A percentile compares a stretch with the other conserved stretches of the same genome.
phyloP scores from a whole-genome alignment of 2,797 vertebrate genomes.

The Calcarius lapponicus region DNA sequence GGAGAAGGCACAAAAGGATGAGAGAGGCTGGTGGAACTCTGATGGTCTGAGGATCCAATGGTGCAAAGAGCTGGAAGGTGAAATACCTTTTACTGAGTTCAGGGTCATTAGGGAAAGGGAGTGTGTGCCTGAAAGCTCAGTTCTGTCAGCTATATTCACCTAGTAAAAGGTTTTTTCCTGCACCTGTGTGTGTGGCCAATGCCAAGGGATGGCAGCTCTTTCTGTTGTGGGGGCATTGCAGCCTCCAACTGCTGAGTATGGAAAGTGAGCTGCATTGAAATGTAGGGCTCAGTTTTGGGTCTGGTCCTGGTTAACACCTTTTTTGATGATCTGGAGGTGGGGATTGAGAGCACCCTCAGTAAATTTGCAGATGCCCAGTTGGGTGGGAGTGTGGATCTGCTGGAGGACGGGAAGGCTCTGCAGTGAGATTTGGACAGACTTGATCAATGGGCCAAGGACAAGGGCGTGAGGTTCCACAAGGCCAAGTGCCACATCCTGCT shows the following conservation, averaged over 20 bases:
- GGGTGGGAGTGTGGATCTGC: neutral
- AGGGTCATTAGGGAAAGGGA: neutral
- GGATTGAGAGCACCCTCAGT: neutral
- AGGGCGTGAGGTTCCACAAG: neutral
- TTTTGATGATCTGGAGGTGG: too few species aligned
- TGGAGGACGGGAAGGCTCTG: neutral
- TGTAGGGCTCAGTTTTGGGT: neutral
- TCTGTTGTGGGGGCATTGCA: neutral
- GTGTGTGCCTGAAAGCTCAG: neutral
- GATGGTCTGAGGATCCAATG: neutral
- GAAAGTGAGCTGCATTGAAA: neutral
- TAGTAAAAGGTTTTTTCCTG: neutral
- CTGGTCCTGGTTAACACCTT: neutral
- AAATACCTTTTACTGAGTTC: neutral
- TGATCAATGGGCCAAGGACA: neutral
- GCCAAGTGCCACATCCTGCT: neutral
- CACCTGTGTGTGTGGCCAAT: fast-evolving
- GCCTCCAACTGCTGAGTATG: neutral
- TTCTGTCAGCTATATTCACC: neutral
- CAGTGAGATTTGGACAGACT: neutral
- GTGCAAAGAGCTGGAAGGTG: neutral
- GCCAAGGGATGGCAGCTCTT: neutral
- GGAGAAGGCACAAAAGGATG: neutral
- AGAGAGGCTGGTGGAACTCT: neutral
- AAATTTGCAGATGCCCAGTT: neutral